phyloP scores from a whole-genome alignment of 2,888 invertebrate species.

The Macaria notata region DNA sequence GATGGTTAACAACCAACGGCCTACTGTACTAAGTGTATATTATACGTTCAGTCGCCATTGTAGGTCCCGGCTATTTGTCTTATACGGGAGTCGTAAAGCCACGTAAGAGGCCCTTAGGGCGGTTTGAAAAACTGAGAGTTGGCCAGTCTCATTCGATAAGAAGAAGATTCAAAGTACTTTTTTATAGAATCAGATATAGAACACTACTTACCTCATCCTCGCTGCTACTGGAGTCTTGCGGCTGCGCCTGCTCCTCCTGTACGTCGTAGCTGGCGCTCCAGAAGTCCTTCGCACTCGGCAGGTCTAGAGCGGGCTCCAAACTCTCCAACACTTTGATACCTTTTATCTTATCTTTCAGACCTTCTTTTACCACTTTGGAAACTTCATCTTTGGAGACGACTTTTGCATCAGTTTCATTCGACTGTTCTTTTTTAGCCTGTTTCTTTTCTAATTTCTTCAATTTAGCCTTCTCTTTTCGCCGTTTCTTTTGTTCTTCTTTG shows the following conservation, averaged over 20 bases:
- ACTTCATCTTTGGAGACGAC: constrained; percentile 27
- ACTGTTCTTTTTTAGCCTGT: constrained; percentile 26
- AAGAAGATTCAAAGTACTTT: too few species aligned
- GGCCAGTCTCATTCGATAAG: too few species aligned
- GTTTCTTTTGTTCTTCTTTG: constrained; percentile 31
- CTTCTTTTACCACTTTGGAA: constrained; percentile 30
- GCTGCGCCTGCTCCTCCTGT: constrained; percentile 27
- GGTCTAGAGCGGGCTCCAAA: constrained; percentile 55
- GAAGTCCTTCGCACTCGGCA: constrained; percentile 69
- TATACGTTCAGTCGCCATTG: too few species aligned
- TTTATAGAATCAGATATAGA: too few species aligned
- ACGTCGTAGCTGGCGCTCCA: constrained; percentile 44
- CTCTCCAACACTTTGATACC: constrained; percentile 41
- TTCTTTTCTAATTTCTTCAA: constrained; percentile 30
- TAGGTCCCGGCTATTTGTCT: too few species aligned
- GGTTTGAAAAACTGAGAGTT: too few species aligned
- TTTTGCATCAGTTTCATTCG: constrained; percentile 22
- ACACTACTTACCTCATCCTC: constrained; percentile 66
- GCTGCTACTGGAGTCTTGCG: constrained; percentile 61
- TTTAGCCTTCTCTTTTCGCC: constrained; percentile 30
- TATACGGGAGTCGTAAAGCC: too few species aligned
- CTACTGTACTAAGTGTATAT: too few species aligned
- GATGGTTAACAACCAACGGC: too few species aligned
- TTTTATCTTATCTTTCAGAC: constrained; percentile 27
- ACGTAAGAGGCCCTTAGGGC: too few species aligned